Evolutionary conservation across 2,797 vertebrate genomes (phyloP), one percentile per base, ranked within the genome.

Genomic region (Halcyon badia): DNA sequence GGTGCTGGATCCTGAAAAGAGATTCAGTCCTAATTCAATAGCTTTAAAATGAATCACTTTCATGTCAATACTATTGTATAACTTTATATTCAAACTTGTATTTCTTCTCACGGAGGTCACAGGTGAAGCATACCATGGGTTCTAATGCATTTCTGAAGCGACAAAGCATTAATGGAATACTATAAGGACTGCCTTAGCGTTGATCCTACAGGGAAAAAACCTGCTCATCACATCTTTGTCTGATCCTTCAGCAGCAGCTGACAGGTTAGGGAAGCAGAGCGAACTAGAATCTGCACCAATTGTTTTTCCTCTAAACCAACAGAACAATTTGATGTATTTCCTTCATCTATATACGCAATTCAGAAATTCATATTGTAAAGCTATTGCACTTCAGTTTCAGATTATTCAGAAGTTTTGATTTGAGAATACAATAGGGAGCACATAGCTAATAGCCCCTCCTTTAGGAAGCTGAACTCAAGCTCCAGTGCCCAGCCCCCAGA

Each of bases 151-250:
- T 26, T 79, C 72, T 61, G 31, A 77, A 91, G 68, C 5, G 14
- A 80, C 17, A 42, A 65, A 60, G n/a, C 20, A 22, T 37, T 68
- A 73, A 87, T 0, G 39, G 30, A 89, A 56, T n/a, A 81, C 41
- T 35, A 22, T 56, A 75, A 82, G 75, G 15, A 30, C 13, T 60
- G 31, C n/a, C 33, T n/a, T n/a, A 71, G 30, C 5, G 4, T 18
- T 49, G 30, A 83, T 68, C 51, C 57, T 18, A 4, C 3, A 21
- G 70, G 44, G 6, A 31, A 39, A 84, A 94, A 62, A 5, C 4
- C 33, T 30, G 21, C 0, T 0, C 0, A 9, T n/a, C 41, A 77
- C 28, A 83, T 42, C 64, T 41, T 51, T 70, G 44, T 6, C 64
- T 71, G 7, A 21, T 44, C 26, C 75, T 61, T 89, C 61, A 39